These are phyloP conservation scores for Pelochelys cantorii DNA, from an alignment of 2,797 vertebrate species.

Conservation along the genomic window DNA sequence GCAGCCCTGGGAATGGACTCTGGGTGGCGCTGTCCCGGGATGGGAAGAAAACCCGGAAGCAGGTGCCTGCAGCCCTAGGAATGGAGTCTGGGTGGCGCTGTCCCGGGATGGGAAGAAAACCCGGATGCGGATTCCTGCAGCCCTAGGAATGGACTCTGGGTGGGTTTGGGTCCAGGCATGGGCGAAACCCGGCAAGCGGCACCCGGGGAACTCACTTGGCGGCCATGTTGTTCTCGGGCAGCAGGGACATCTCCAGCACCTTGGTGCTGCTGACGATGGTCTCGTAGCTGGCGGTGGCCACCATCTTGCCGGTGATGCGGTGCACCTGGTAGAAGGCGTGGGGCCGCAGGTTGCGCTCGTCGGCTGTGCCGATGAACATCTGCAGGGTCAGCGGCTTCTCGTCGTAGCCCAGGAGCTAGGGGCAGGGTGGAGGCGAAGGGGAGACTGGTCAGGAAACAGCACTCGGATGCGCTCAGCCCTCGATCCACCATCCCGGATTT, in stretches of 20 bases:
- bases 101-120: not conserved
- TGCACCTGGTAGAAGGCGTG: constrained; percentile 96
- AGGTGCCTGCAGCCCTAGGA: no score
- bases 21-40: no score
- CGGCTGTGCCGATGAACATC: constrained; percentile 94
- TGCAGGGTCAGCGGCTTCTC: constrained; percentile 94
- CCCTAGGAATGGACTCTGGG: not conserved
- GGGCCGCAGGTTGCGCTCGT: constrained; percentile 91
- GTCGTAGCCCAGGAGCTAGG: constrained; percentile 88
- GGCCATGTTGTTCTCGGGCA: constrained; percentile 93
- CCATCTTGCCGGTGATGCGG: constrained; percentile 95
- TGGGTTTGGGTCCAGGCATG: no score
- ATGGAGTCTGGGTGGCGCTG: no score
- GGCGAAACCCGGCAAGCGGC: not conserved
- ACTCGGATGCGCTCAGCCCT: not conserved
- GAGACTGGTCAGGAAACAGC: not conserved
- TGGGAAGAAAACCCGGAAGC: no score
- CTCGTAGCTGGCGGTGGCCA: constrained; percentile 93
- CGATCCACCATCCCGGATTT: constrained; percentile 26
- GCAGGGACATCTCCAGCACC: constrained; percentile 91
- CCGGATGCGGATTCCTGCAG: not conserved
- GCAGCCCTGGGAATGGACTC: no score
- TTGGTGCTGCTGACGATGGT: constrained; percentile 93
- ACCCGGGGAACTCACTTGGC: constrained; percentile 85
- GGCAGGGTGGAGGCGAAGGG: not conserved